Conservation (phyloP, 2,113 vertebrate species). For the Brachyistius frenatus region DNA sequence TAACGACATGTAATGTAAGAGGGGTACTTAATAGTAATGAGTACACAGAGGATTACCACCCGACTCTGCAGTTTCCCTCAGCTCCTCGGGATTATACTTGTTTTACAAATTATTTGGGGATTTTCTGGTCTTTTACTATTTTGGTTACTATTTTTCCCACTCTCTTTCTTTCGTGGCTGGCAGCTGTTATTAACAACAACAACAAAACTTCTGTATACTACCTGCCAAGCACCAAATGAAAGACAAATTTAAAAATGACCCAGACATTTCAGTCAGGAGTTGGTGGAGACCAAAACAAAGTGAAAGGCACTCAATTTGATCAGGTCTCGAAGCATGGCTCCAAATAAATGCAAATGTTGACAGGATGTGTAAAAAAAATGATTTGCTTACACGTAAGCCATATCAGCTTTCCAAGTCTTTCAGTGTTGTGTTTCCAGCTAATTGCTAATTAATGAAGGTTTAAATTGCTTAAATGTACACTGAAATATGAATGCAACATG, state of each 20-base stretch:
- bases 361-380: background rate
- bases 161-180: too few species aligned
- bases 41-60: background rate
- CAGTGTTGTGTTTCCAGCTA: constrained; percentile 6
- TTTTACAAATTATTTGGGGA: background rate
- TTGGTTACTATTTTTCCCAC: constrained; percentile 1
- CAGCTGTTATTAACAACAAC: constrained; percentile 2
- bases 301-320: background rate
- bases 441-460: constrained; percentile 6
- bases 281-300: background rate
- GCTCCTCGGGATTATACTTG: too few species aligned
- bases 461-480: background rate
- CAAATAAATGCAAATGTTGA: background rate
- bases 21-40: background rate
- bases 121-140: background rate
- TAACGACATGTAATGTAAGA: background rate
- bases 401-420: background rate
- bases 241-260: background rate
- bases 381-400: background rate
- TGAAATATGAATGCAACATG: background rate
- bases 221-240: background rate
- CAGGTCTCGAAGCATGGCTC: background rate
- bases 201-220: background rate
- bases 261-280: background rate
- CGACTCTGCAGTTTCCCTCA: background rate